Conservation (phyloP, 2,888 invertebrate species). For the Sminthurides aquaticus region DNA sequence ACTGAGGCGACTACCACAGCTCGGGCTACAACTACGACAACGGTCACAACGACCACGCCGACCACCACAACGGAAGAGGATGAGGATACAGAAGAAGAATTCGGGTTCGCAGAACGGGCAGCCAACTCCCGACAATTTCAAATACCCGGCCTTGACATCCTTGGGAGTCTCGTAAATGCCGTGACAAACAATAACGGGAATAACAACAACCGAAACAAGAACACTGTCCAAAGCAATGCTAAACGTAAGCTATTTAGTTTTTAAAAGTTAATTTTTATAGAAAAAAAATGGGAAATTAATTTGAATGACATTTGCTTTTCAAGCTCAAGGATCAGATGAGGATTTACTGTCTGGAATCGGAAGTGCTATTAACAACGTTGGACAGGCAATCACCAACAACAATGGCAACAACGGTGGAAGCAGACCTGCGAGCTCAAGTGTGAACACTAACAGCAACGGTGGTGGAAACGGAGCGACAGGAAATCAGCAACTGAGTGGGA, state of each 20-base stretch:
- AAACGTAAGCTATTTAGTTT: no score
- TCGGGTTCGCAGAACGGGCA: neutral
- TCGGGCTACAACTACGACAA: neutral
- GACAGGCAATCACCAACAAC: neutral
- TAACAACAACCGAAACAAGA: neutral
- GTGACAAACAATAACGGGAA: neutral
- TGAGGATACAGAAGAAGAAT: slow-evolving; percentile 29
- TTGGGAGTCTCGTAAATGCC: neutral
- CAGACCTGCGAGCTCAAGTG: neutral
- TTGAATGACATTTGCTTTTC: no score
- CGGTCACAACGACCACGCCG: slow-evolving; percentile 1
- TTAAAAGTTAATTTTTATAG: no score
- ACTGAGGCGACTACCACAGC: slow-evolving; percentile 7
- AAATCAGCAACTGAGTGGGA: slow-evolving; percentile 6
- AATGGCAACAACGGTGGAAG: neutral
- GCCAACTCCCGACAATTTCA: neutral
- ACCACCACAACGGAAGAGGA: slow-evolving; percentile 16
- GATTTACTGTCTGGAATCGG: neutral
- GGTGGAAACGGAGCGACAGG: neutral
- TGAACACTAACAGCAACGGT: neutral
- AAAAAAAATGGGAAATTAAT: no score
- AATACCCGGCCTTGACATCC: slow-evolving; percentile 3
- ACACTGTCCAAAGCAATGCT: no score
- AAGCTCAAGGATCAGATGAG: neutral
- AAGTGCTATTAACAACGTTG: neutral